Percentiles rank a stretch among this genome's conserved stretches.
These are phyloP conservation scores for Oncorhynchus mykiss DNA, from an alignment of 2,113 vertebrate genomes.

Conservation along the genomic window DNA sequence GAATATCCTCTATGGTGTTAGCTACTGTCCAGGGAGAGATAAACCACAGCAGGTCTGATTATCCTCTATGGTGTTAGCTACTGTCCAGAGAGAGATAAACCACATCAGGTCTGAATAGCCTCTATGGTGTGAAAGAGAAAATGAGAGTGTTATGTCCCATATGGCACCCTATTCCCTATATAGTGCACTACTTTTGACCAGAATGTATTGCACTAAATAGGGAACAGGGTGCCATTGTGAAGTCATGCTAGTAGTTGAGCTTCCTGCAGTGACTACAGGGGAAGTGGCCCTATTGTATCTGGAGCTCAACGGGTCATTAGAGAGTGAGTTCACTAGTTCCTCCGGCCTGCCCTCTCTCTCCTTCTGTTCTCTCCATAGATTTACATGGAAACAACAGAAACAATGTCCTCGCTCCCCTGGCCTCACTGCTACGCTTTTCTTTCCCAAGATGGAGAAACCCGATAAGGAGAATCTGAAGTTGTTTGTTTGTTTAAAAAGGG, in stretches of 20 bases:
- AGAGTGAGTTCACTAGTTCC: slow-evolving; percentile 9
- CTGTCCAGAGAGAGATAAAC: too few relatives aligned
- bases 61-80: too few relatives aligned
- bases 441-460: not conserved
- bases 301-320: not conserved
- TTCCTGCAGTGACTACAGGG: slow-evolving; percentile 22
- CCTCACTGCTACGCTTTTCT: too few relatives aligned
- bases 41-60: too few relatives aligned
- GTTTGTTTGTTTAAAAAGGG: not conserved
- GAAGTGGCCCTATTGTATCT: slow-evolving; percentile 19
- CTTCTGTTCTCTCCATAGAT: not conserved
- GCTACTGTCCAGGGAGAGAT: too few relatives aligned
- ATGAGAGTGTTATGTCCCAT: not conserved
- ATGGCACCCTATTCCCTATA: too few relatives aligned
- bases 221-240: too few relatives aligned
- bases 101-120: not conserved
- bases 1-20: too few relatives aligned
- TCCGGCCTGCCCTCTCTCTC: not conserved
- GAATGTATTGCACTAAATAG: too few relatives aligned
- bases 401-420: not conserved
- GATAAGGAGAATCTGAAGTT: not conserved
- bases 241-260: not conserved
- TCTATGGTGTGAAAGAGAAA: slow-evolving; percentile 15
- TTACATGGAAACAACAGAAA: not conserved
- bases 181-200: too few relatives aligned